Base-by-base conservation (phyloP, 2,888 invertebrate species). In the Rhagonycha fulva region DNA sequence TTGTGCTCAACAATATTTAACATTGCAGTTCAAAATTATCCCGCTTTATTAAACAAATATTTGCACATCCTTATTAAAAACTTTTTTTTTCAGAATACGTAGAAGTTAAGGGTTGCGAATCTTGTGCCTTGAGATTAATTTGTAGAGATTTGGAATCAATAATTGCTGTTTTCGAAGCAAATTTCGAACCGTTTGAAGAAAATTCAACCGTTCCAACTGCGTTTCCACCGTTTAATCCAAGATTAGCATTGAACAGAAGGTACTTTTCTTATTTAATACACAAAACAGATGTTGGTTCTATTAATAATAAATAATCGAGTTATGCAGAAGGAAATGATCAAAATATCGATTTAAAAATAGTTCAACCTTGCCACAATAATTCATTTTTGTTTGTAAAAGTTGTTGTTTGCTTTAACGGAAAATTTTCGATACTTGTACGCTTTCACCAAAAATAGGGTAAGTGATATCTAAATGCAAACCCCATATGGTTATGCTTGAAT, bases 131-230 rank as follows among this genome's bases (percentile, higher is more conserved):
- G 83, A 89, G 91, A 23, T 87, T 93, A 67, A 92, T 92, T 4
- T 93, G 93, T 82, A 90, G 92, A 30, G 90, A 91, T 77, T 85
- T 93, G 79, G 91, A 91, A 85, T 89, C 92, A 3, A 91, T 91
- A 84, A 90, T 93, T 76, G 92, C 92, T 61, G 89, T 93, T 47
- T 86, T 92, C 81, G 91, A 92, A 82, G 92, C 91, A n/a, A 90
- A 90, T 87, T 93, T 91, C 85, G 89, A 89, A 76, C 89, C 88
- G 83, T 47, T 68, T 14, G 81, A 82, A 10, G 72, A 79, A n/a
- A 79, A 79, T 60, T 81, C 82, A 28, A 82, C 81, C 73, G 78
- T 80, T 14, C 76, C 81, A 24, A 79, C 80, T 63, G 68, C 70
- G 12, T 83, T 84, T 79, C 83, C 84, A 7, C 82, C 83, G 32